Base-by-base conservation (phyloP, 2,888 invertebrate species). In the Amiota minor region DNA sequence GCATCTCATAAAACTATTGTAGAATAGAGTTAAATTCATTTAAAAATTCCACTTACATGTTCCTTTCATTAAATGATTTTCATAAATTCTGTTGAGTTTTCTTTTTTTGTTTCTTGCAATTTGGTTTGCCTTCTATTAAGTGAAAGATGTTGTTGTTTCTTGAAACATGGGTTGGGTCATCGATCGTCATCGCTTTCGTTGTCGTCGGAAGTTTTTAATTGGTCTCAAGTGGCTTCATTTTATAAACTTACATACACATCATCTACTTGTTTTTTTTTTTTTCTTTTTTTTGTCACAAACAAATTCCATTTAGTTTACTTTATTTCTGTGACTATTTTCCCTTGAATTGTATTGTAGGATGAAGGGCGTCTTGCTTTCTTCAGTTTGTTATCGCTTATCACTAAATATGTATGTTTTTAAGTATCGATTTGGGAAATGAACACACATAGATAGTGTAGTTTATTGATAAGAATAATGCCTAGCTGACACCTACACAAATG, bases 161-260 rank as follows among this genome's bases (percentile, higher is more conserved):
- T 35, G 2, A 35, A 35, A 35, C 35, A 49, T 68, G 67, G 50
- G 67, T 53, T 68, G 67, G 67, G 67, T 68, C 65, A 18, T 11
- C 59, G 35, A 20, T 20, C 59, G 59, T 9, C 59, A 20, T 53
- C 53, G 14, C n/a, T 16, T 16, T 53, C n/a, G 62, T 9, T 53
- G 35, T 68, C 50, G 53, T 50, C 67, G 67, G 23, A 68, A 68
- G 67, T 68, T 68, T 68, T 68, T 68, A 68, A 68, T 68, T 68
- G 67, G 23, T 18, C 23, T 68, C 67, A 68, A 68, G 67, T 68
- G 67, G 67, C 67, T 68, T 50, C 67, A 53, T 50, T 35, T 9
- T 20, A 16, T 53, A 16, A 16, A 16, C 53, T 16, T 11, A 16
- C 53, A 16, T 16, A 53, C n/a, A n/a, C 53, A 53, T 14, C 53